Percentiles rank a stretch among this genome's conserved stretches.
Conservation (phyloP, 2,113 vertebrate species). For the Aptenodytes forsteri region DNA sequence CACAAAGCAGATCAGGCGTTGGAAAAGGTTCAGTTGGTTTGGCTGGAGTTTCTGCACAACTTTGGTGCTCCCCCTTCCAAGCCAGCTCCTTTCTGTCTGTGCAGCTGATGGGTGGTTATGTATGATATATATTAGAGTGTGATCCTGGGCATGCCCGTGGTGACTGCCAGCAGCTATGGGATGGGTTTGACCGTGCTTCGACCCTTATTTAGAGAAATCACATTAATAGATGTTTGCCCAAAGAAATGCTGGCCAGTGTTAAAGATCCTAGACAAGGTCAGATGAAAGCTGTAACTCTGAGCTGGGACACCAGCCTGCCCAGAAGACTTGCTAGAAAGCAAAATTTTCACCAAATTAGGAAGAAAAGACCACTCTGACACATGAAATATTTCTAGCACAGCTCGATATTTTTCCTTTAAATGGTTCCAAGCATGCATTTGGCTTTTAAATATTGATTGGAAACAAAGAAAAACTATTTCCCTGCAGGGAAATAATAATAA, state of each 20-base stretch:
- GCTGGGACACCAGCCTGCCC: neutral
- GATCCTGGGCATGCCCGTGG: neutral
- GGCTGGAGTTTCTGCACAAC: neutral
- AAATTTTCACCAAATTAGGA: neutral
- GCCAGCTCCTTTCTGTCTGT: neutral
- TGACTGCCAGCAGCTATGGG: neutral
- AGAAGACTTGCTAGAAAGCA: neutral
- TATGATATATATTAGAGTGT: rapidly evolving
- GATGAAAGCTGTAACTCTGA: neutral
- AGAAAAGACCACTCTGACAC: neutral
- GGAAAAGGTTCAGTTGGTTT: neutral
- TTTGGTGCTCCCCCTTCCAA: neutral
- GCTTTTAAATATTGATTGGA: neutral
- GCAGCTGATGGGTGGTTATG: neutral
- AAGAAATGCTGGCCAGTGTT: neutral
- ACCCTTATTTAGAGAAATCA: neutral
- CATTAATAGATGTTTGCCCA: neutral
- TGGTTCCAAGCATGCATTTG: neutral
- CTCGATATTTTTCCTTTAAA: neutral
- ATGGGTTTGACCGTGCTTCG: rapidly evolving
- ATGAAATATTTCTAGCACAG: neutral
- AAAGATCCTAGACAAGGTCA: neutral
- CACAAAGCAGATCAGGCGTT: neutral
- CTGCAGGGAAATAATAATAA: neutral
- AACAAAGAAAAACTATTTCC: neutral